These are phyloP conservation scores for Plutella xylostella DNA, from an alignment of 2,888 invertebrate species.

Conservation along the genomic window DNA sequence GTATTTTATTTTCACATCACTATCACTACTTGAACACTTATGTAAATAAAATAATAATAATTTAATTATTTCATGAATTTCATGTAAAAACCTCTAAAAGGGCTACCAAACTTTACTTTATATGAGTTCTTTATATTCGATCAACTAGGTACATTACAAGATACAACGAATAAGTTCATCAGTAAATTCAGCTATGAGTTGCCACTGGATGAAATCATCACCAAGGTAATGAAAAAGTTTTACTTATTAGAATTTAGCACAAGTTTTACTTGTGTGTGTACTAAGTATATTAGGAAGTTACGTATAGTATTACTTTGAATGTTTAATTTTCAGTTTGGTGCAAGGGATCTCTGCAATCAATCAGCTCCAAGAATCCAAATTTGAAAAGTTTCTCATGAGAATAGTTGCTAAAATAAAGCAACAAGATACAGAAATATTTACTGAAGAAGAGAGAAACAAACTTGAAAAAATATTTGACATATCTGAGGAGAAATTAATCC, in stretches of 20 bases:
- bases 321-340: constrained; percentile 35
- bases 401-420: constrained; percentile 44
- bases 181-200: constrained; percentile 28
- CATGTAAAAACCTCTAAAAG: no score
- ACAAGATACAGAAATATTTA: constrained; percentile 47
- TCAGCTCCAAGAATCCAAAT: constrained; percentile 42
- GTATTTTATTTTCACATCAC: no score
- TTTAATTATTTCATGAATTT: no score
- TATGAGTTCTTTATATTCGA: no score
- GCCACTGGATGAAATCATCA: constrained; percentile 40
- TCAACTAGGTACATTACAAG: no score
- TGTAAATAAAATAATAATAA: neutral
- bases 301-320: no score
- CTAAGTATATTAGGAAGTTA: no score
- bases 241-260: no score
- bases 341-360: constrained; percentile 46
- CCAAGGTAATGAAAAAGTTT: no score
- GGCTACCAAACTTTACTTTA: no score
- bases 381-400: constrained; percentile 50
- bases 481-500: constrained; percentile 33
- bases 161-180: neutral
- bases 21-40: no score
- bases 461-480: constrained; percentile 47
- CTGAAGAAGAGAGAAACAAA: constrained; percentile 43
- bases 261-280: no score